Percentiles rank a stretch among this genome's conserved stretches.
These are phyloP conservation scores for Notodonta dromedarius DNA, from an alignment of 2,888 invertebrate genomes.

Conservation along the genomic window DNA sequence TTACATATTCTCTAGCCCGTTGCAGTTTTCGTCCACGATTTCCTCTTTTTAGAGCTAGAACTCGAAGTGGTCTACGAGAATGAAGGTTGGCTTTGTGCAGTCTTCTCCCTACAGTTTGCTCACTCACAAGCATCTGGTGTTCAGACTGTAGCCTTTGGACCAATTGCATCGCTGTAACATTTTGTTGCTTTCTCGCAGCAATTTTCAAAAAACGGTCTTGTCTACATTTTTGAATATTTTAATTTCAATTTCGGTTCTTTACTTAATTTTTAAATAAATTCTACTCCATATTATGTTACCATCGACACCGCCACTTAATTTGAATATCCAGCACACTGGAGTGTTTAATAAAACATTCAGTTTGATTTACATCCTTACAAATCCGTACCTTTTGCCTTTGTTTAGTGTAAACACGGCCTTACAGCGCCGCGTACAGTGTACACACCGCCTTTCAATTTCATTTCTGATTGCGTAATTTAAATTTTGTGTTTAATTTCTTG, in stretches of 20 bases:
- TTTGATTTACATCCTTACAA: constrained; percentile 81
- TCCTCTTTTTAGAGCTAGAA: no score
- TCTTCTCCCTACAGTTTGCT: no score
- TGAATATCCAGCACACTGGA: constrained; percentile 78
- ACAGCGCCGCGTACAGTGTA: constrained; percentile 51
- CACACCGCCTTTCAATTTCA: constrained; percentile 48
- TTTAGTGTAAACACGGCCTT: constrained; percentile 76
- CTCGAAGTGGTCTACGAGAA: no score
- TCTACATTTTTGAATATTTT: no score
- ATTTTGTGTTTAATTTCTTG: constrained; percentile 55
- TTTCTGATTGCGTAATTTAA: constrained; percentile 53
- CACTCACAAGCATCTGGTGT: no score
- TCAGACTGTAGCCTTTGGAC: no score
- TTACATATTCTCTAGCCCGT: no score
- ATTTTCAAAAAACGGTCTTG: no score
- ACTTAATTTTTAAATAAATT: constrained; percentile 16
- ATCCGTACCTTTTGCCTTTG: constrained; percentile 79
- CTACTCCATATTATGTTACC: constrained; percentile 50
- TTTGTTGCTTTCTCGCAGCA: no score
- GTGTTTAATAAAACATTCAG: constrained; percentile 83
- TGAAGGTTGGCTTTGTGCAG: no score
- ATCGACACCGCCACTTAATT: constrained; percentile 78
- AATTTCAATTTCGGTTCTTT: background rate
- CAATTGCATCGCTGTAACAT: no score
- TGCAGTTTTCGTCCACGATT: no score